Evolutionary conservation across 2,888 invertebrate genomes (phyloP).

Genomic region (Tiliacea aurago): DNA sequence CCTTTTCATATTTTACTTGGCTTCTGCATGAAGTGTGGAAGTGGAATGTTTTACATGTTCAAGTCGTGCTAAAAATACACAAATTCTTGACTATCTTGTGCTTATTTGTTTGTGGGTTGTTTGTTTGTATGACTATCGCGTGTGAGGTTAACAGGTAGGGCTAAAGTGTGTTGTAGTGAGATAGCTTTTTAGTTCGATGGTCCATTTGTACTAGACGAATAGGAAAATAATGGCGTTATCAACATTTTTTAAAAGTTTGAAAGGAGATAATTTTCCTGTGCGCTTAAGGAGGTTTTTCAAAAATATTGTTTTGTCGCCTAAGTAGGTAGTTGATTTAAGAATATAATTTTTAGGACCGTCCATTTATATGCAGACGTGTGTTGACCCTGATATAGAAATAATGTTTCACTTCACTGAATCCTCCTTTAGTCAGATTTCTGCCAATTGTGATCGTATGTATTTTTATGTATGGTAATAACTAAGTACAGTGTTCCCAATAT

Average conservation of each 20-base stretch:
- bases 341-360: constrained; percentile 6
- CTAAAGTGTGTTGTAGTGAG: too few species aligned
- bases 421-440: constrained; percentile 56
- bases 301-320: neutral
- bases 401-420: constrained; percentile 54
- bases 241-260: too few species aligned
- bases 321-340: neutral
- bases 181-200: neutral
- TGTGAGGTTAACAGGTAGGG: neutral
- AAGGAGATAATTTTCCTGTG: neutral
- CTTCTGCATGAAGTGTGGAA: too few species aligned
- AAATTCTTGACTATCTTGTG: neutral
- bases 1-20: neutral
- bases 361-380: neutral
- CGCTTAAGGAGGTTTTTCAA: neutral
- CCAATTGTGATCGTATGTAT: constrained; percentile 56
- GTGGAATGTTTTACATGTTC: neutral
- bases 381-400: constrained; percentile 32
- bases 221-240: neutral
- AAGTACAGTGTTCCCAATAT: constrained; percentile 42
- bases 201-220: neutral
- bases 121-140: too few species aligned
- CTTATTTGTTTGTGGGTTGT: neutral
- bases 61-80: neutral
- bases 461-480: constrained; percentile 53